Evolutionary conservation across 2,888 invertebrate genomes (phyloP).

Genomic region (Dascillus cervinus): DNA sequence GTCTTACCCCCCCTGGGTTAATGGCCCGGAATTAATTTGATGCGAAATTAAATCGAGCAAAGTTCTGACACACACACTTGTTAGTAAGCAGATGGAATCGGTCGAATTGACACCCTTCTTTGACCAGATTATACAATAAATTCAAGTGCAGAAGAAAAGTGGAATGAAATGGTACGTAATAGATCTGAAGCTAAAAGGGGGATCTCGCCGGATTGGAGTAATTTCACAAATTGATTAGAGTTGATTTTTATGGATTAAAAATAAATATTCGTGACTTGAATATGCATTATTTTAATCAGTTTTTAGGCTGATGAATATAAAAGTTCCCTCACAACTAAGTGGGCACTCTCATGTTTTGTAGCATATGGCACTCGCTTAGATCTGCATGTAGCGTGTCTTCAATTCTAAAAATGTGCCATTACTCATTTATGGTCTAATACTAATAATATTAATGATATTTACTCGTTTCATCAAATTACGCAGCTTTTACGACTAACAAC

Average conservation of each 20-base stretch:
- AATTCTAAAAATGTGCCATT: no score
- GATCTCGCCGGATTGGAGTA: slow-evolving; percentile 24
- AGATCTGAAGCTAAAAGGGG: slow-evolving; percentile 15
- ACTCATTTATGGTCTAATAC: no score
- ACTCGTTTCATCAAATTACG: no score
- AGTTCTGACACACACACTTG: slow-evolving; percentile 26
- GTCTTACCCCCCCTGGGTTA: no score
- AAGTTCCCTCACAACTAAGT: slow-evolving; percentile 17
- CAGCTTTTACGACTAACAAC: no score
- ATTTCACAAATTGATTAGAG: slow-evolving; percentile 38
- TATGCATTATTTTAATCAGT: slow-evolving; percentile 28
- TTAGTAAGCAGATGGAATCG: slow-evolving; percentile 30
- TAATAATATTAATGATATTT: no score
- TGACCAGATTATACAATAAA: slow-evolving; percentile 28
- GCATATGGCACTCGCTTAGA: slow-evolving; percentile 15
- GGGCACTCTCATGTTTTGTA: no score
- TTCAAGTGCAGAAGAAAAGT: slow-evolving; percentile 25
- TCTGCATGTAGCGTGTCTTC: no score
- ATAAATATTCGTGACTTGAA: slow-evolving; percentile 28
- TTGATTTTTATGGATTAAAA: slow-evolving; percentile 25
- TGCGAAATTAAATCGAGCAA: no score
- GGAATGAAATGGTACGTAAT: slow-evolving; percentile 31
- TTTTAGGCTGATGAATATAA: slow-evolving; percentile 27
- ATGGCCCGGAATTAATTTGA: no score
- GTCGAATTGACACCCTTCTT: slow-evolving; percentile 26